Conservation (phyloP, 2,888 invertebrate genomes). For the Cheilosia grossa region DNA sequence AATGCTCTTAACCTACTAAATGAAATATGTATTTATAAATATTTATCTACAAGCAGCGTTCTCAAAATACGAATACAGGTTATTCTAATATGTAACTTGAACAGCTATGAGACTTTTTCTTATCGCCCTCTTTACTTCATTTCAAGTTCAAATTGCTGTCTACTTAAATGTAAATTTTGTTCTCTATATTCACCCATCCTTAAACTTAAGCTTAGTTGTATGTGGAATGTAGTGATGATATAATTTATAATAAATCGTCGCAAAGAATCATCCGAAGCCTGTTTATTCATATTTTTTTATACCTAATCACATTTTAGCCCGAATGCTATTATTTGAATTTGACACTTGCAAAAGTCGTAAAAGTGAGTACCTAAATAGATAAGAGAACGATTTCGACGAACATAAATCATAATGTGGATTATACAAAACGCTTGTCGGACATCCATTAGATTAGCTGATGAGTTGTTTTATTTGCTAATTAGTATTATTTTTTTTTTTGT, state of each 20-base stretch:
- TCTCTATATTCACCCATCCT: no score
- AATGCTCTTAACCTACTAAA: no score
- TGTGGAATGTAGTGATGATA: no score
- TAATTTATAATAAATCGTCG: background rate
- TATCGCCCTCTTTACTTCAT: no score
- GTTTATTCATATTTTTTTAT: constrained; percentile 21
- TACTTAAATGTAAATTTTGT: no score
- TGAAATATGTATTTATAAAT: no score
- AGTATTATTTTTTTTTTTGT: constrained; percentile 27
- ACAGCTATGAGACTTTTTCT: no score
- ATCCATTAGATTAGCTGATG: constrained; percentile 44
- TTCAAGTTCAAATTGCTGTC: no score
- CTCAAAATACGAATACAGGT: no score
- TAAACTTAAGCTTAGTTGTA: no score
- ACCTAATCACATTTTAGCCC: background rate
- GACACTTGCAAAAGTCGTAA: constrained; percentile 6
- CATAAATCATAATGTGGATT: constrained; percentile 38
- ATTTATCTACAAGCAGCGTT: no score
- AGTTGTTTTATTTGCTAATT: constrained; percentile 4
- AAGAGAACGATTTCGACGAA: constrained; percentile 2
- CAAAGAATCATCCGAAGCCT: constrained; percentile 15
- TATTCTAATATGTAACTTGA: no score
- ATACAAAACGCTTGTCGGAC: constrained; percentile 16
- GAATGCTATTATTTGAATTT: constrained; percentile 14
- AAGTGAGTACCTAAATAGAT: constrained; percentile 31